Percentiles rank a stretch among this genome's conserved stretches.
Evolutionary conservation across 1,140 invertebrate genomes (phyloP).

Genomic region (Aphaenogaster ashmeadi): DNA sequence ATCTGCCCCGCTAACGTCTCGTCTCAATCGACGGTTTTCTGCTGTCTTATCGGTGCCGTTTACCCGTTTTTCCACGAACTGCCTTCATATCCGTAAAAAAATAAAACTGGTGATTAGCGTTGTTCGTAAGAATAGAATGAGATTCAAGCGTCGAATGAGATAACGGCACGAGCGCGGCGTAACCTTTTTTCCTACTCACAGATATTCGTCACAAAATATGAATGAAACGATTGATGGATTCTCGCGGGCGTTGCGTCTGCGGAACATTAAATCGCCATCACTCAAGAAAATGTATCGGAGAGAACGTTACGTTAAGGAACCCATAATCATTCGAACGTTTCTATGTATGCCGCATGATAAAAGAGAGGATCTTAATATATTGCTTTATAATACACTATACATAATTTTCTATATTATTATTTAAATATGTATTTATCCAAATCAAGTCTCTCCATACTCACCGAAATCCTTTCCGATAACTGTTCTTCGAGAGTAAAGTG

Average conservation of each 20-base stretch:
- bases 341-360: not conserved
- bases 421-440: not conserved
- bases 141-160: slow-evolving; percentile 41
- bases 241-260: not conserved
- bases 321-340: not conserved
- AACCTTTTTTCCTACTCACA: slow-evolving; percentile 20
- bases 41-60: slow-evolving; percentile 39
- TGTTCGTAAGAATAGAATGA: slow-evolving; percentile 55
- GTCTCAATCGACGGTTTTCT: slow-evolving; percentile 24
- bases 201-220: slow-evolving; percentile 45
- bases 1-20: slow-evolving; percentile 9
- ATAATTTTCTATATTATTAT: not conserved
- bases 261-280: slow-evolving; percentile 17
- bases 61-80: slow-evolving; percentile 59
- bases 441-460: not conserved
- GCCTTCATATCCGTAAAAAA: slow-evolving; percentile 19
- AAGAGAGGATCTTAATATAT: not conserved
- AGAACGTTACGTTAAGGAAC: not conserved
- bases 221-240: slow-evolving; percentile 56
- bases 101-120: slow-evolving; percentile 21
- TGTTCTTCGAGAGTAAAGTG: not conserved
- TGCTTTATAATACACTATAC: not conserved
- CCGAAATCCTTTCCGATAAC: not conserved
- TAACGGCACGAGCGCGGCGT: slow-evolving; percentile 9
- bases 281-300: not conserved